Evolutionary conservation across 2,797 vertebrate genomes (phyloP).

Genomic region (Delichon dasypus): DNA sequence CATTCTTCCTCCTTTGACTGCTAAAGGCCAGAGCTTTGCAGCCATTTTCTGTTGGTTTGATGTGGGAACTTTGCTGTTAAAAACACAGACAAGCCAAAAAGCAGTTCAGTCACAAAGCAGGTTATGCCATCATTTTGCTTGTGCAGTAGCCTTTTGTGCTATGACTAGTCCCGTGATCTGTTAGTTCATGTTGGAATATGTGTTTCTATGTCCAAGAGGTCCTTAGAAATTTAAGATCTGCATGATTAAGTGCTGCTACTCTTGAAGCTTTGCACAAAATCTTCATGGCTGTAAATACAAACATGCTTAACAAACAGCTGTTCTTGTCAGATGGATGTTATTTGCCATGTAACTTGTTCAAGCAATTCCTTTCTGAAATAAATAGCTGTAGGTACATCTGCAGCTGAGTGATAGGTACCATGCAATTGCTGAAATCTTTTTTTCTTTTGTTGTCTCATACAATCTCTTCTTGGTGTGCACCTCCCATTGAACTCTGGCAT

Average conservation of each 20-base stretch:
- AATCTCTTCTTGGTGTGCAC: background rate
- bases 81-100: background rate
- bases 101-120: background rate
- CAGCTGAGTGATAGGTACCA: background rate
- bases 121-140: fast-evolving
- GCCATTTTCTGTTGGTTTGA: background rate
- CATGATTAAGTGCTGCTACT: background rate
- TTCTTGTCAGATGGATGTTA: background rate
- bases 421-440: background rate
- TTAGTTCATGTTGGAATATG: background rate
- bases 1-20: background rate
- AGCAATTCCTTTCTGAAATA: background rate
- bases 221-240: background rate
- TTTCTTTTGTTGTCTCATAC: background rate
- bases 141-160: background rate
- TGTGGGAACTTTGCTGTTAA: background rate
- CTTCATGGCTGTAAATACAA: background rate
- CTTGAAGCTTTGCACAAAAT: background rate
- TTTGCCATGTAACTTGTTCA: background rate
- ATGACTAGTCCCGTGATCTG: background rate
- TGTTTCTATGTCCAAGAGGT: background rate
- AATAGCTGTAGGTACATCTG: background rate
- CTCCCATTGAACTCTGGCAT: background rate
- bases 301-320: background rate
- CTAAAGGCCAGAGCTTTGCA: background rate